These are phyloP conservation scores for Drosophila setosimentum DNA, from an alignment of 2,888 invertebrate genomes.

Conservation along the genomic window DNA sequence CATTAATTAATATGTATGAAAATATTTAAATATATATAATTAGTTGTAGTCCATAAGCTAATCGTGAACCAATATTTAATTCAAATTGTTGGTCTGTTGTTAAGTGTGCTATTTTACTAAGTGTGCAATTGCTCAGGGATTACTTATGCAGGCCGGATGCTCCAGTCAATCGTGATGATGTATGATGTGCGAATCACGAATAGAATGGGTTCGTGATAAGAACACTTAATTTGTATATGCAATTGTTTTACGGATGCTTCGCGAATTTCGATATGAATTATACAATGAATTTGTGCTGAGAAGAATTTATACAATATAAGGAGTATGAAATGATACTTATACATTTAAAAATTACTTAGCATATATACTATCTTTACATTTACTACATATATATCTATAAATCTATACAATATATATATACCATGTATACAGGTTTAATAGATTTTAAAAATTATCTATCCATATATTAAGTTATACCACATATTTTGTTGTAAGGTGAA, in stretches of 20 bases:
- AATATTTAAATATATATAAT: constrained; percentile 29
- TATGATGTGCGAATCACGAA: constrained; percentile 9
- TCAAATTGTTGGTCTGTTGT: constrained; percentile 21
- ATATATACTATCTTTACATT: constrained; percentile 29
- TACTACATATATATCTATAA: constrained; percentile 18
- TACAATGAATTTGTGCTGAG: constrained; percentile 51
- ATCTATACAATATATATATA: constrained; percentile 33
- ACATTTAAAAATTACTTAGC: constrained; percentile 23
- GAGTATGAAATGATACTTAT: constrained; percentile 37
- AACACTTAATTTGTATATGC: constrained; percentile 33
- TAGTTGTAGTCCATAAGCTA: constrained; percentile 22
- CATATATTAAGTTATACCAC: constrained; percentile 17
- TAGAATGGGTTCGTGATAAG: constrained; percentile 44
- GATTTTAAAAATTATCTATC: constrained; percentile 8
- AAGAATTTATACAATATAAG: constrained; percentile 28
- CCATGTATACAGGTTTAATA: constrained; percentile 24
- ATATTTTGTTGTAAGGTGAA: constrained; percentile 28
- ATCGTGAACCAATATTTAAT: constrained; percentile 50
- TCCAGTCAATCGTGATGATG: constrained; percentile 13
- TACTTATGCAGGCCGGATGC: constrained; percentile 35
- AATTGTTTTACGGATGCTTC: constrained; percentile 33
- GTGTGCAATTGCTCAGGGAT: constrained; percentile 56
- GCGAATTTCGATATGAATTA: constrained; percentile 32
- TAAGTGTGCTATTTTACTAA: constrained; percentile 38
- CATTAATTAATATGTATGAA: constrained; percentile 24